Evolutionary conservation across 2,113 vertebrate species (phyloP).

Genomic region (Mixornis gularis): DNA sequence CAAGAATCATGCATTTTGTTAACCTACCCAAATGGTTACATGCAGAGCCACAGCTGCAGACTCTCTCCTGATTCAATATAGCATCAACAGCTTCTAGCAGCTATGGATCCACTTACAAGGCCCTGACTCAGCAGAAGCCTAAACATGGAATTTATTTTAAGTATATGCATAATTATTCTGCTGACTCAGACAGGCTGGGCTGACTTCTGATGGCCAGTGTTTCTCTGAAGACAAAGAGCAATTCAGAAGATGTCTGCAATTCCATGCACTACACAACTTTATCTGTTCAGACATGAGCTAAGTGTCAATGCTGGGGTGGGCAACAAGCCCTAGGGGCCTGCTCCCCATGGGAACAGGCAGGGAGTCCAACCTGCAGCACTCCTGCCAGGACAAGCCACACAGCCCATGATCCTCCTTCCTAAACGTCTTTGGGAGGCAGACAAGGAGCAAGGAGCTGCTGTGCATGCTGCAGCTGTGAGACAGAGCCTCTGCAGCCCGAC

Average conservation of each 20-base stretch:
- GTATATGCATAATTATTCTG: background rate
- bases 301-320: background rate
- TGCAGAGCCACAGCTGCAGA: conserved; percentile 16
- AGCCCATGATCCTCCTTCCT: background rate
- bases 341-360: background rate
- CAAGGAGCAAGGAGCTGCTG: background rate
- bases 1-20: background rate
- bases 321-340: background rate
- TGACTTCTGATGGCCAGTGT: background rate
- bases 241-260: background rate
- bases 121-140: conserved; percentile 15
- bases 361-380: background rate
- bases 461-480: background rate
- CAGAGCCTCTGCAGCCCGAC: background rate
- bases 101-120: background rate
- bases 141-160: conserved; percentile 5
- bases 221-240: conserved; percentile 10
- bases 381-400: background rate
- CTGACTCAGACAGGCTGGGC: background rate
- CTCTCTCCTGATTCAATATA: background rate
- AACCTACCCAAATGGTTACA: background rate
- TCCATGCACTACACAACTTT: background rate
- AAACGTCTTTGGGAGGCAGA: background rate
- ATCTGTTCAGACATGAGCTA: background rate
- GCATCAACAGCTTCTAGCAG: background rate